Conservation (phyloP, 1,140 invertebrate genomes). For the Portunus trituberculatus region DNA sequence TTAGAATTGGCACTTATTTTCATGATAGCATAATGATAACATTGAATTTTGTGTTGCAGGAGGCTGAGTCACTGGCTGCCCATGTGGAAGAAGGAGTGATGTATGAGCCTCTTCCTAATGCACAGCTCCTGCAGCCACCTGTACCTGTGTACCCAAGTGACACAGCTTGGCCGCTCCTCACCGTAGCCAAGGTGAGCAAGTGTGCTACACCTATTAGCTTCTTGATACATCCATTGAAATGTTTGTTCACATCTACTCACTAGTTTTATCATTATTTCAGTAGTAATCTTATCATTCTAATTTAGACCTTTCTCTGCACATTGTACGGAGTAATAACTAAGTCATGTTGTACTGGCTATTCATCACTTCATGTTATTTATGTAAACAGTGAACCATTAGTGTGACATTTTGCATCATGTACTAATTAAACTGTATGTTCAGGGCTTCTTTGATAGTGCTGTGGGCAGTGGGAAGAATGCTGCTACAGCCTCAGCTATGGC, state of each 20-base stretch:
- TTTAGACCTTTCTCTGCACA: no score
- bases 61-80: constrained; percentile 71
- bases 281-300: no score
- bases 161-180: constrained; percentile 97
- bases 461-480: constrained; percentile 79
- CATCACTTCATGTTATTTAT: background rate
- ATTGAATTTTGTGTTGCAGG: constrained; percentile 34
- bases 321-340: background rate
- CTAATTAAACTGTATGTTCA: constrained; percentile 77
- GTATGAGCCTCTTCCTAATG: constrained; percentile 89
- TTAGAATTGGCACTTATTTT: no score
- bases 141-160: constrained; percentile 93
- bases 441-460: constrained; percentile 89
- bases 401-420: background rate
- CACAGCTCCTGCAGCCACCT: constrained; percentile 91
- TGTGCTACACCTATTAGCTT: background rate
- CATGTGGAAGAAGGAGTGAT: constrained; percentile 81
- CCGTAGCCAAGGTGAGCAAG: constrained; percentile 86
- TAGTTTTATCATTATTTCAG: no score
- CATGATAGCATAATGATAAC: no score
- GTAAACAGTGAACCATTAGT: background rate
- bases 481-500: constrained; percentile 78
- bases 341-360: background rate
- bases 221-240: background rate
- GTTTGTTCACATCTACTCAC: background rate